Evolutionary conservation across 2,797 vertebrate genomes (phyloP).

Genomic region (Etheostoma perlongum): DNA sequence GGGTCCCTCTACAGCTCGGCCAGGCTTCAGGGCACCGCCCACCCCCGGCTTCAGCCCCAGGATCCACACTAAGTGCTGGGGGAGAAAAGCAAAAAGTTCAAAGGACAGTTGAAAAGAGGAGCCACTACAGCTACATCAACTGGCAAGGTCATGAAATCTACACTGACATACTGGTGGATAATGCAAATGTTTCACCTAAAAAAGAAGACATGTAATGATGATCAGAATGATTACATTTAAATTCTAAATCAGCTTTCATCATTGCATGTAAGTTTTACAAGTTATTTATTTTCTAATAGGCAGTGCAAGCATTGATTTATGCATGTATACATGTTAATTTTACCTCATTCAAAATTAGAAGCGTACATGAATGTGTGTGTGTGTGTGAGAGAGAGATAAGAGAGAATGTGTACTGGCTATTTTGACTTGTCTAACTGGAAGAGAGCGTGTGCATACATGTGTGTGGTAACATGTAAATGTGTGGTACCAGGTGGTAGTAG

Average conservation of each 20-base stretch:
- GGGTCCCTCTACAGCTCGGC: slow-evolving; percentile 96
- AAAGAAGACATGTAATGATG: not conserved
- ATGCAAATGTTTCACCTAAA: not conserved
- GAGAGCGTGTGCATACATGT: not conserved
- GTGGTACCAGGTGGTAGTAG: slow-evolving; percentile 25
- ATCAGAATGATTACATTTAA: not conserved
- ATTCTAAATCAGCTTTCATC: not conserved
- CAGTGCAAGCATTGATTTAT: not conserved
- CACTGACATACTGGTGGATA: not conserved
- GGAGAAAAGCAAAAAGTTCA: slow-evolving; percentile 37
- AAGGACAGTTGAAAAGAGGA: not conserved
- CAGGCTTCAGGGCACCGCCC: slow-evolving; percentile 96
- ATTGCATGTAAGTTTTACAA: not conserved
- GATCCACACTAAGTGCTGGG: slow-evolving; percentile 98
- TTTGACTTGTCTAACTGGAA: not conserved
- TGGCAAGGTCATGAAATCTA: not conserved
- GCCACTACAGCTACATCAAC: not conserved
- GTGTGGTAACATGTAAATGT: not conserved
- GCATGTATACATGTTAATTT: not conserved
- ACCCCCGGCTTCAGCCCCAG: slow-evolving; percentile 95
- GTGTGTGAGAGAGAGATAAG: not conserved
- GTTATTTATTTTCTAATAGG: not conserved
- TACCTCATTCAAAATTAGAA: not conserved
- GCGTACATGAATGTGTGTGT: not conserved
- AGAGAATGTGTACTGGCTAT: not conserved